Percentiles rank a stretch among this genome's conserved stretches.
phyloP scores from a whole-genome alignment of 2,888 invertebrate species.

The Epirrhoe alternata region DNA sequence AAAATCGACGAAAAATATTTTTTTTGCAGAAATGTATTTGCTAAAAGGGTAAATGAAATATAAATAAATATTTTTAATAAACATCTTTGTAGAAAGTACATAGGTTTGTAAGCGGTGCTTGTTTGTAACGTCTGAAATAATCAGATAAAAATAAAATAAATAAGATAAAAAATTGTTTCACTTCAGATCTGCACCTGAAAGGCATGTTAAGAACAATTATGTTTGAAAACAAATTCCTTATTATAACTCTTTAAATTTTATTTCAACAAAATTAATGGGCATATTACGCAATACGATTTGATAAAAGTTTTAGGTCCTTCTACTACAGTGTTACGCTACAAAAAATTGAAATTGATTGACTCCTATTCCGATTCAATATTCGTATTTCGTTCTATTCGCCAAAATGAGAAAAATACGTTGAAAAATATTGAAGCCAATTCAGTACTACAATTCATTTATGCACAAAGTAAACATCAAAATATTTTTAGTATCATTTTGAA shows the following conservation, averaged over 20 bases:
- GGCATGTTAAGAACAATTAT: too few relatives aligned
- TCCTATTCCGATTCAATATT: background rate
- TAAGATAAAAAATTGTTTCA: too few relatives aligned
- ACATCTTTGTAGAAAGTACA: background rate
- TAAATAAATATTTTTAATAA: background rate
- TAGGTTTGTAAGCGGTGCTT: background rate
- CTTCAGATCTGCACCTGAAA: too few relatives aligned
- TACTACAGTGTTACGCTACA: too few relatives aligned
- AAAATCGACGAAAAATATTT: background rate
- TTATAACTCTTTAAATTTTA: too few relatives aligned
- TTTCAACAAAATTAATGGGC: too few relatives aligned
- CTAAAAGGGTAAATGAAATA: background rate
- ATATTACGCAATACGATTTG: too few relatives aligned
- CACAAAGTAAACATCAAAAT: background rate
- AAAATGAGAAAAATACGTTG: background rate
- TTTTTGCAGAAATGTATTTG: background rate
- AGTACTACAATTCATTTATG: constrained; percentile 2
- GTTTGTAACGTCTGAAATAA: too few relatives aligned
- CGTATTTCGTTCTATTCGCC: background rate
- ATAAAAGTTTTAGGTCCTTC: too few relatives aligned
- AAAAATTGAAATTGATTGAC: background rate
- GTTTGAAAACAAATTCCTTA: too few relatives aligned
- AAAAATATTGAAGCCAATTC: background rate
- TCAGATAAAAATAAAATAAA: too few relatives aligned
- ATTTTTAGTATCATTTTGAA: background rate